These are phyloP conservation scores for Frieseomelitta varia DNA, from an alignment of 1,140 invertebrate genomes.

Conservation along the genomic window DNA sequence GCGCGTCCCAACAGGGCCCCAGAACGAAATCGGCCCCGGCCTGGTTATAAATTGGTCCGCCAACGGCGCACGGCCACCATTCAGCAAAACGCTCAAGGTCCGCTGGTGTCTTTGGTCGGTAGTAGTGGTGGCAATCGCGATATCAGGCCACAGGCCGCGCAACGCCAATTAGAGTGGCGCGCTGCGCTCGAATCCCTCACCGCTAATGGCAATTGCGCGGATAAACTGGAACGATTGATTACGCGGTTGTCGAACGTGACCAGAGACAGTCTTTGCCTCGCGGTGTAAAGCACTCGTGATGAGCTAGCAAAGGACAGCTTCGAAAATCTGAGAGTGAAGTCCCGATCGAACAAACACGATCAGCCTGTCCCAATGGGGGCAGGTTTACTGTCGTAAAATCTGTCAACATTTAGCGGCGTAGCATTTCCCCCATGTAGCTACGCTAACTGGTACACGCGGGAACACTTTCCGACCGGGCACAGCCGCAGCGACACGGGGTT, in stretches of 20 bases:
- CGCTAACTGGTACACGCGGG: not conserved
- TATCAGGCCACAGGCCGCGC: not conserved
- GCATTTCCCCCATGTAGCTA: not conserved
- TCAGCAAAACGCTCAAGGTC: conserved; percentile 50
- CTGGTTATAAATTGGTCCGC: conserved; percentile 50
- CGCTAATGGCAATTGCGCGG: conserved; percentile 28
- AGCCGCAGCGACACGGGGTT: not conserved
- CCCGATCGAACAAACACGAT: not conserved
- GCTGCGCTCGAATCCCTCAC: not conserved
- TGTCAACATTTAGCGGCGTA: not conserved
- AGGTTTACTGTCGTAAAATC: not conserved
- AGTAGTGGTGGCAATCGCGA: not conserved
- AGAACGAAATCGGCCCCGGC: conserved; percentile 35
- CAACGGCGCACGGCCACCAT: conserved; percentile 22
- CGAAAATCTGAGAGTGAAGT: too few relatives aligned
- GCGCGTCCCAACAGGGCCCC: not conserved
- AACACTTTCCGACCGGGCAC: conserved; percentile 16
- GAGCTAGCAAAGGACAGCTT: too few relatives aligned
- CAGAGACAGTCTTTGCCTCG: too few relatives aligned
- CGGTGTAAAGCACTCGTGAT: not conserved
- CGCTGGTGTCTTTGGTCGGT: not conserved
- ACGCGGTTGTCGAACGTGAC: not conserved
- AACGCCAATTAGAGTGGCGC: conserved; percentile 25
- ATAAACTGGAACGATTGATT: conserved; percentile 42
- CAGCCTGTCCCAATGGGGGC: not conserved